Conservation (phyloP, 2,888 invertebrate species). For the Pyrrhia umbra region DNA sequence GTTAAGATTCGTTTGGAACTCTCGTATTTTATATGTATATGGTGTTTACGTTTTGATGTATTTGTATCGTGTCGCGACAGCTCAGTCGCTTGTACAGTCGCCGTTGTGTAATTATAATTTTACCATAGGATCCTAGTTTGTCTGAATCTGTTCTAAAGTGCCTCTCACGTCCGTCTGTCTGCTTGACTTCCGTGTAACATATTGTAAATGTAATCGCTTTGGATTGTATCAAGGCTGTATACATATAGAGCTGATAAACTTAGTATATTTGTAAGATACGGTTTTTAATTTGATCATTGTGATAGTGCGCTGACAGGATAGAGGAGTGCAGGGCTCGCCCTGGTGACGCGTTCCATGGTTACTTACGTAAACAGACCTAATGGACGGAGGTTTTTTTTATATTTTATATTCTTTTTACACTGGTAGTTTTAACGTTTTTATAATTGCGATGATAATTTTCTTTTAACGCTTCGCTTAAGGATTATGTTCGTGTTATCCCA, state of each 20-base stretch:
- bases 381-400: conserved; percentile 74
- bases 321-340: conserved; percentile 30
- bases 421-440: conserved; percentile 74
- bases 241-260: conserved; percentile 77
- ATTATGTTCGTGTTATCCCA: conserved; percentile 87
- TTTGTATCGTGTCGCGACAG: conserved; percentile 66
- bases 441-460: conserved; percentile 75
- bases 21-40: conserved; percentile 82
- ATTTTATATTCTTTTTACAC: conserved; percentile 82
- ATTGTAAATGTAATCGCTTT: conserved; percentile 84
- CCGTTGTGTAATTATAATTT: conserved; percentile 74
- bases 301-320: conserved; percentile 70
- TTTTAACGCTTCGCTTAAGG: conserved; percentile 82
- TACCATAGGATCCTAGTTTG: conserved; percentile 72
- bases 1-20: conserved; percentile 75
- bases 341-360: conserved; percentile 45
- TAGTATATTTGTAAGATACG: conserved; percentile 77
- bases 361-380: conserved; percentile 72
- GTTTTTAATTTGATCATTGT: conserved; percentile 74
- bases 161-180: conserved; percentile 84
- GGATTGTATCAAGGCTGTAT: conserved; percentile 83
- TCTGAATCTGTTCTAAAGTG: conserved; percentile 85
- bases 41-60: conserved; percentile 73
- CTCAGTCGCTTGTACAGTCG: conserved; percentile 77
- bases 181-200: conserved; percentile 85